Percentiles rank a stretch among this genome's conserved stretches.
Evolutionary conservation across 2,797 vertebrate species (phyloP).

Genomic region (Cryptoblepharus egeriae): DNA sequence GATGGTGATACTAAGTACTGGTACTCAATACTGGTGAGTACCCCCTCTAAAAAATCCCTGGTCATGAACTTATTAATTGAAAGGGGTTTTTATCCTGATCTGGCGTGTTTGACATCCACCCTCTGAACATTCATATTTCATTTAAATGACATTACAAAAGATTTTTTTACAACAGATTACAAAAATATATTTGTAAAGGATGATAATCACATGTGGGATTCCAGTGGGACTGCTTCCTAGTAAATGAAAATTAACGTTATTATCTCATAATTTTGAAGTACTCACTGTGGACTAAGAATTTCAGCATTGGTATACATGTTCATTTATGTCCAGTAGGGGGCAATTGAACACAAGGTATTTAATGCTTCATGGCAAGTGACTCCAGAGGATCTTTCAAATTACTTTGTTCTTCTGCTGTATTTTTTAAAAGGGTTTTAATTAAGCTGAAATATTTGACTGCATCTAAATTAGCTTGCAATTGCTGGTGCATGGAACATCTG

Average conservation of each 20-base stretch:
- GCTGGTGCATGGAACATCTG: constrained; percentile 23
- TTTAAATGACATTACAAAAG: background rate
- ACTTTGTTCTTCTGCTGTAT: constrained; percentile 21
- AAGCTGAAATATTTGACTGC: constrained; percentile 30
- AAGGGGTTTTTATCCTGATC: too few species aligned
- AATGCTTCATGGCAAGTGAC: background rate
- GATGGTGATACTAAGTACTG: too few species aligned
- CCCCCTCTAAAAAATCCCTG: too few species aligned
- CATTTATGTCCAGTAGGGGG: constrained; percentile 65
- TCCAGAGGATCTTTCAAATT: constrained; percentile 25
- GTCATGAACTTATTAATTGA: too few species aligned
- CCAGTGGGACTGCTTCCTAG: constrained; percentile 12
- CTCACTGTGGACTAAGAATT: constrained; percentile 30
- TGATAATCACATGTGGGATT: background rate
- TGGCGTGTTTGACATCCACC: too few species aligned
- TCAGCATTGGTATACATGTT: constrained; percentile 15
- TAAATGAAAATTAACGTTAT: background rate
- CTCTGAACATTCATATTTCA: background rate
- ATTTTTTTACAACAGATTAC: background rate
- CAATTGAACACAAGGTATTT: constrained; percentile 67
- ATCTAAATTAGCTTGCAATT: constrained; percentile 38
- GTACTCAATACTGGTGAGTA: too few species aligned
- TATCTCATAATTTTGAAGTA: constrained; percentile 18
- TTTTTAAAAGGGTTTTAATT: background rate
- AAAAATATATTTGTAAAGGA: background rate